Base-by-base conservation (phyloP, 2,888 invertebrate genomes). In the Blastobasis adustella region DNA sequence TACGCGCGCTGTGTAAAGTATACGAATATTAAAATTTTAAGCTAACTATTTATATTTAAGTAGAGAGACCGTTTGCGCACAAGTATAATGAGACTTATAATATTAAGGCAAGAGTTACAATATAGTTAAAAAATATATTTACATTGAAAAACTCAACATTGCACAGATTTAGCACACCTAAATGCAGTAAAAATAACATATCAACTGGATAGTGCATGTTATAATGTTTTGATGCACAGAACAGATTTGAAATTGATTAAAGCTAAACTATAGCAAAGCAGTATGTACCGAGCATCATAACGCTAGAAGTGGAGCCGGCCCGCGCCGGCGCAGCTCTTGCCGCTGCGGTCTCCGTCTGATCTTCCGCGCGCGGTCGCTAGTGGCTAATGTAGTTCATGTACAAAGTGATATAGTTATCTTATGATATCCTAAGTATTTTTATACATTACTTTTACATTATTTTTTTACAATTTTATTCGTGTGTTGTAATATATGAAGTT, bases 341-440 rank as follows among this genome's bases (percentile, higher is more conserved):
- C 23, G 23, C 23, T 42, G 42, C 37, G 45, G 67, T 68, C 69
- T 72, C 72, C 61, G 64, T 66, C 61, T 67, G 79, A 73, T 84
- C 82, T 82, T 84, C 79, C 80, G 66, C 68, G 60, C 72, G 61
- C 78, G 81, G 79, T 73, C 68, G 6, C 67, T 79, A 76, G 23
- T 23, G 23, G 76, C 62, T 76, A 23, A 23, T 23, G 78, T 86
- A 85, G 86, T 73, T 70, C 61, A 73, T 86, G 87, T 88, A 87
- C 84, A 87, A 87, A 86, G 87, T 88, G 87, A 88, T 88, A 88
- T 88, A 88, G 84, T 84, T 83, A 77, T 87, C 86, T 85, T 86
- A 86, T 85, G 85, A 85, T 82, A 82, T 69, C 73, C 73, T 83
- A 82, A 82, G 85, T 87, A 87, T 88, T 88, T 88, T 88, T 88